Base-by-base conservation (phyloP, 2,797 vertebrate species). In the Chloroceryle amazona region DNA sequence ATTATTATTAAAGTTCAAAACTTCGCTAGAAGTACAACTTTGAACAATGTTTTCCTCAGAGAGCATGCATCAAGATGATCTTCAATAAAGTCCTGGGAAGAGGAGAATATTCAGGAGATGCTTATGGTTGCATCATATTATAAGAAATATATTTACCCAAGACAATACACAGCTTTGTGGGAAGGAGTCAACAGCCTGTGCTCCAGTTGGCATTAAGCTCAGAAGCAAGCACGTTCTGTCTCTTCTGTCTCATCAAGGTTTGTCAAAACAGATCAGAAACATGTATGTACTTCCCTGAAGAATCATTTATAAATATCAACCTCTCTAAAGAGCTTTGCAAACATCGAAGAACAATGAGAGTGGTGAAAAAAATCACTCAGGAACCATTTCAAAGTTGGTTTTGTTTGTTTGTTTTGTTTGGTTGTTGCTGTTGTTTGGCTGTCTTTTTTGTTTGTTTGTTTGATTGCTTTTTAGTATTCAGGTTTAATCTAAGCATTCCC, bases 1-100 rank as follows among this genome's bases (percentile, higher is more conserved):
- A 96, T 93, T 80, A 94, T 87, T 96, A 93, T 73, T 95, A 73
- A 96, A 97, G 94, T 96, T 96, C 95, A 96, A 95, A 96, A 96
- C 94, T 93, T 92, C 8, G 16, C 75, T 88, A 97, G 91, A 89
- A 94, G 76, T 95, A 94, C 71, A 93, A 86, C 84, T 94, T 93
- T 73, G 94, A 97, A 95, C 85, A 92, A 94, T 90, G 93, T 96
- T 96, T 89, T 90, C 93, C 94, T 94, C 95, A 91, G 92, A 97
- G 91, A 95, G 68, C 74, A 92, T 90, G 94, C 91, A 96, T 96
- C 95, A 96, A 95, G 87, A 90, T 85, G 88, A 95, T 94, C 88
- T 93, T 95, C 95, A 96, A 71, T 76, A 58, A 95, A 90, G 86
- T 90, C 86, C 85, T 93, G 66, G 90, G 90, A 96, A 96, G 93